Percentiles rank a stretch among this genome's conserved stretches.
These are phyloP conservation scores for Augiades crinisus DNA, from an alignment of 2,888 invertebrate genomes.

Conservation along the genomic window DNA sequence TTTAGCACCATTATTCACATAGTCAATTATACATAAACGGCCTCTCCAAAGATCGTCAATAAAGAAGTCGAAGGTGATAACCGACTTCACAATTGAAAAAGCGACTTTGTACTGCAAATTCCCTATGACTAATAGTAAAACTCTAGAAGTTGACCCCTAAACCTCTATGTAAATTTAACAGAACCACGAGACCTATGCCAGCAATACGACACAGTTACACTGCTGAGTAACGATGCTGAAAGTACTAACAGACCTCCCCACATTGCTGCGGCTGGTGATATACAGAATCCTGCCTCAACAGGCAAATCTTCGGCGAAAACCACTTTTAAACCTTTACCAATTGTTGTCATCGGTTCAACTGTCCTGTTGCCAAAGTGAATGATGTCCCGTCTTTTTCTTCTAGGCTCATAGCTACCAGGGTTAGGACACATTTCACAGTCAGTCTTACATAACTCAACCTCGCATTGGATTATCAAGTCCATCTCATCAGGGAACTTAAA, in stretches of 20 bases:
- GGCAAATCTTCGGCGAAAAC: constrained; percentile 86
- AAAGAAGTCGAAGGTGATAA: too few relatives aligned
- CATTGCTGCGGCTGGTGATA: constrained; percentile 84
- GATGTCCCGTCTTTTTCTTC: constrained; percentile 67
- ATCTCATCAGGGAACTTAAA: constrained; percentile 93
- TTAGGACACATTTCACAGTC: constrained; percentile 88
- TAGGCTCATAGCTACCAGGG: constrained; percentile 81
- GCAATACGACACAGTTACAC: constrained; percentile 60
- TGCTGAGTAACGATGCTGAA: constrained; percentile 81
- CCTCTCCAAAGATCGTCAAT: too few relatives aligned
- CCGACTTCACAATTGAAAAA: too few relatives aligned
- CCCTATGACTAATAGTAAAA: background rate
- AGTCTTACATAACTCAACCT: constrained; percentile 90
- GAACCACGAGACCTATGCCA: constrained; percentile 65
- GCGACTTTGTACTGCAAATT: too few relatives aligned
- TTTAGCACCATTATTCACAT: too few relatives aligned
- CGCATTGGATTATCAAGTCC: constrained; percentile 91
- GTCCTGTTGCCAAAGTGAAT: constrained; percentile 72
- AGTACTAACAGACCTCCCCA: constrained; percentile 82
- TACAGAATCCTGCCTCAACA: constrained; percentile 77
- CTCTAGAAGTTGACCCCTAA: background rate
- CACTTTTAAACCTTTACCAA: constrained; percentile 84
- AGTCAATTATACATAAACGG: too few relatives aligned
- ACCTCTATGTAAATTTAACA: constrained; percentile 48
- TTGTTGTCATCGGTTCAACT: constrained; percentile 80